Evolutionary conservation across 1,140 invertebrate species (phyloP).

Genomic region (Tetramorium simillimum): DNA sequence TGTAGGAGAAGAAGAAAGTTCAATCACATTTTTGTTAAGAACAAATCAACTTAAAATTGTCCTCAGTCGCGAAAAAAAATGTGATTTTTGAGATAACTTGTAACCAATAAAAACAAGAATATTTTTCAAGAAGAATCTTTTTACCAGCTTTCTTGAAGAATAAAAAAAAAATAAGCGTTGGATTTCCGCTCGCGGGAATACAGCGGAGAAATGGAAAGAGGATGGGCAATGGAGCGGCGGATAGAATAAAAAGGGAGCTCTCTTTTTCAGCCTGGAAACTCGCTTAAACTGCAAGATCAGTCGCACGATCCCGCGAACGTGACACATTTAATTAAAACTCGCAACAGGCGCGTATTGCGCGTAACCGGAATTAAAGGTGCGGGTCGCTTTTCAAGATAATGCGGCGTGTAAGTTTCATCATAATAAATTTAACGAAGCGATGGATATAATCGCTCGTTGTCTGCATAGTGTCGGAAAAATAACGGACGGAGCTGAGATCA

Average conservation of each 20-base stretch:
- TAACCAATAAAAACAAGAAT: neutral
- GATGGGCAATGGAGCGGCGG: neutral
- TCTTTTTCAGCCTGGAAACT: conserved; percentile 50
- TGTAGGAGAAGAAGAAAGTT: neutral
- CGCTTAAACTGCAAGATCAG: conserved; percentile 58
- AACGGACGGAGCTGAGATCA: conserved; percentile 33
- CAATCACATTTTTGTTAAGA: neutral
- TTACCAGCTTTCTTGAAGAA: neutral
- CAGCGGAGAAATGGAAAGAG: neutral
- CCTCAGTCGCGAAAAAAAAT: neutral
- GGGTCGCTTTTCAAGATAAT: conserved; percentile 25
- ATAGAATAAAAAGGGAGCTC: conserved; percentile 43
- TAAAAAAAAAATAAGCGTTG: conserved; percentile 23
- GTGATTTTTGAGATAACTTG: conserved; percentile 1
- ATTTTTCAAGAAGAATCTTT: conserved; percentile 25
- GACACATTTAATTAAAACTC: conserved; percentile 69
- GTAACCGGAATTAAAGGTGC: conserved; percentile 35
- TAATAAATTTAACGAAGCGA: conserved; percentile 62
- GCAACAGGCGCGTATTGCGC: conserved; percentile 37
- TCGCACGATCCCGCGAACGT: conserved; percentile 26
- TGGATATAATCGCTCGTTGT: conserved; percentile 23
- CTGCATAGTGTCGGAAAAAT: conserved; percentile 12
- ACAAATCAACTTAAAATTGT: neutral
- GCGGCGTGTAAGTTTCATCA: conserved; percentile 35
- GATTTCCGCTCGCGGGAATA: conserved; percentile 27